Evolutionary conservation across 2,113 vertebrate genomes (phyloP).

Genomic region (Gymnarchus niloticus): DNA sequence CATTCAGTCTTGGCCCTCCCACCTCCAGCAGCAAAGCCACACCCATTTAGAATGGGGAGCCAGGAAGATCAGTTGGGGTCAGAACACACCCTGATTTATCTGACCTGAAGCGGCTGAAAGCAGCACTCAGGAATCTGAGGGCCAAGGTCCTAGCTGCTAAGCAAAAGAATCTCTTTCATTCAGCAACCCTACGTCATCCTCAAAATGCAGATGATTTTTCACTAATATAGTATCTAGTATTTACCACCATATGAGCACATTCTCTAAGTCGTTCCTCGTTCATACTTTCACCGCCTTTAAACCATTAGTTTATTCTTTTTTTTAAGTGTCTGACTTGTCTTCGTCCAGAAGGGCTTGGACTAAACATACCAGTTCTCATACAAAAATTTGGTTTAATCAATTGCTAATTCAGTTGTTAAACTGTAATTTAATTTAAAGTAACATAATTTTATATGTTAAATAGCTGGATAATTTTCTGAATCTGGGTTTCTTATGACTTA

Average conservation of each 20-base stretch:
- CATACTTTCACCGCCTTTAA: background rate
- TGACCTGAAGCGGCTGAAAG: background rate
- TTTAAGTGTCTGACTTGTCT: background rate
- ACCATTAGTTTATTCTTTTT: no score
- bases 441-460: background rate
- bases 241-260: background rate
- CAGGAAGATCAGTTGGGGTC: background rate
- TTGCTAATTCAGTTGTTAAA: background rate
- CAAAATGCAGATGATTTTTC: no score
- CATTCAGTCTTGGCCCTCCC: background rate
- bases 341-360: background rate
- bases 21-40: background rate
- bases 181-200: no score
- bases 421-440: no score
- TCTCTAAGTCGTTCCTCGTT: background rate
- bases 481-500: background rate
- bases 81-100: background rate
- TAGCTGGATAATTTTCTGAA: background rate
- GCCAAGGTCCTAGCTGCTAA: background rate
- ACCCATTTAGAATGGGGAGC: background rate
- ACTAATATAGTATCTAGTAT: background rate
- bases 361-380: background rate
- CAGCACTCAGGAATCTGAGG: background rate
- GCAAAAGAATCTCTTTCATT: background rate
- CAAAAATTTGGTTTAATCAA: background rate